Evolutionary conservation across 2,113 vertebrate species (phyloP), one percentile per base, ranked within the genome.

Genomic region (Aldabrachelys gigantea): DNA sequence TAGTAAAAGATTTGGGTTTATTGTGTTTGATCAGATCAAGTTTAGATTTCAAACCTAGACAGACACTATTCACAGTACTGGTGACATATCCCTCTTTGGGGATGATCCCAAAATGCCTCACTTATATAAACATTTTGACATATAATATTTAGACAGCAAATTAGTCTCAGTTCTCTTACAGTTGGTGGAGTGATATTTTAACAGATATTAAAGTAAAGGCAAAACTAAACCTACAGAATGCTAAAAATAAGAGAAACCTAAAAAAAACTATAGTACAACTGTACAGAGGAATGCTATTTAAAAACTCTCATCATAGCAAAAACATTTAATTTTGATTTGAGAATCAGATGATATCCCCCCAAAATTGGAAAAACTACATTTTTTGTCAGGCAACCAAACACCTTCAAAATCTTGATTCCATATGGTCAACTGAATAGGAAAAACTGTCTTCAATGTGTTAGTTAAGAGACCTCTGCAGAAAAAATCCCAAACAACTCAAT

Each of bases 381-480:
- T 57, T 44, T 38, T 0, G 0, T 10, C 0, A 47, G 14, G 49
- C 35, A 80, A 84, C 27, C 1, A 12, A 53, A 7, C 4, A 2
- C 1, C 0, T 14, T 2, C 11, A 59, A 56, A 35, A 11, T 3
- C 69, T 65, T 29, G 27, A 5, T 44, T 35, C 27, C 0, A 0
- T 4, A 5, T 3, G 1, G 0, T 3, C 27, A 35, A 17, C 3
- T 41, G 19, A 22, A 1, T 1, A n/a, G 76, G 5, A 52, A 72
- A 35, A 31, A 22, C 1, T 8, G 44, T 69, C 62, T 69, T 17
- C 35, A 19, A 11, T 13, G 57, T 12, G 22, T 59, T 59, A 59
- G 62, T 69, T n/a, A 59, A 59, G 62, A 69, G 16, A n/a, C 35
- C 17, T 35, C 35, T 69, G 62, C 62, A 69, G 17, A n/a, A 69